These are phyloP conservation scores for Aurelia sp. DNA, from an alignment of 30 jellyfish, hydroid and myxozoan genomes.

Conservation along the genomic window DNA sequence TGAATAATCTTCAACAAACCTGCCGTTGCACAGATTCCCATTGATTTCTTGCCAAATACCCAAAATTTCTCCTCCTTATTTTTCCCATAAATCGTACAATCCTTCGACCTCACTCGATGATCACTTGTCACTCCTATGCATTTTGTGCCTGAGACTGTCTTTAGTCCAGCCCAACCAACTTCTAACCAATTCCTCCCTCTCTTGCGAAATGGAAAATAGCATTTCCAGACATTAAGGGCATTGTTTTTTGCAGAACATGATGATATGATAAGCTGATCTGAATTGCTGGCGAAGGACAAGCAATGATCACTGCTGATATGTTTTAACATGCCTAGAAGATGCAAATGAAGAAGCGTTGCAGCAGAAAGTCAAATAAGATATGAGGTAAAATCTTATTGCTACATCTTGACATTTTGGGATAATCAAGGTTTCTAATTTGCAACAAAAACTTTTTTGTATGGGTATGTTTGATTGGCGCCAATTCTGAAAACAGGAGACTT, in stretches of 20 bases:
- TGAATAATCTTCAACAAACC: not conserved
- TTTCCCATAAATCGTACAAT: slow-evolving; percentile 61
- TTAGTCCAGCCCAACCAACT: slow-evolving; percentile 60
- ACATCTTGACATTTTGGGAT: too few relatives aligned
- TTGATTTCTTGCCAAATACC: slow-evolving; percentile 46
- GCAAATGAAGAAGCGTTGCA: not conserved
- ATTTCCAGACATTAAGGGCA: slow-evolving; percentile 49
- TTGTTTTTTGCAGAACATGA: slow-evolving; percentile 22
- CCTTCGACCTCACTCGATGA: slow-evolving; percentile 38
- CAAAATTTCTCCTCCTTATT: slow-evolving; percentile 42
- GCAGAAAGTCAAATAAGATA: not conserved
- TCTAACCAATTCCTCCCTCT: slow-evolving; percentile 55
- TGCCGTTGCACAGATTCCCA: slow-evolving; percentile 70
- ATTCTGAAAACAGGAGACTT: too few relatives aligned
- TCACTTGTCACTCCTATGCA: slow-evolving; percentile 48
- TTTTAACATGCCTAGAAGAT: slow-evolving; percentile 27
- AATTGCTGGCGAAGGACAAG: slow-evolving; percentile 35
- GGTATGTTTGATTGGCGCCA: too few relatives aligned
- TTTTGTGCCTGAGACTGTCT: slow-evolving; percentile 28
- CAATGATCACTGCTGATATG: slow-evolving; percentile 33
- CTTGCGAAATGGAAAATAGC: slow-evolving; percentile 45
- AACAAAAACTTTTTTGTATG: too few relatives aligned
- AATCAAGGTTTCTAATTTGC: too few relatives aligned
- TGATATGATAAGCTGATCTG: slow-evolving; percentile 28
- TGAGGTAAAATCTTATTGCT: not conserved